Percentiles rank a stretch among this genome's conserved stretches.
Conservation (phyloP, 2,888 invertebrate genomes). For the Drosophila anceps region DNA sequence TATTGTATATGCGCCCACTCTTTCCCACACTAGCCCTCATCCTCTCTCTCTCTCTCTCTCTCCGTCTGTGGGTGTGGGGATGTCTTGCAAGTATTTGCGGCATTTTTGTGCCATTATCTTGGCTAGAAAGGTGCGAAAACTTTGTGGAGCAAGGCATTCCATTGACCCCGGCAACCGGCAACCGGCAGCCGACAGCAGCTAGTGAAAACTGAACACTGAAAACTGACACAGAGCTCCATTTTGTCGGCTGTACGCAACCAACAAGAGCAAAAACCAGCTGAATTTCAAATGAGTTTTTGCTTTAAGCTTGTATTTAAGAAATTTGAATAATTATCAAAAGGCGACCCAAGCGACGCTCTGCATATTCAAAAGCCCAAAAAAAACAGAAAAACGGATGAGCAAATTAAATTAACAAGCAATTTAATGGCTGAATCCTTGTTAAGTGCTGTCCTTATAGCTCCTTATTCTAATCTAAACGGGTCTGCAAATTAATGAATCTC, state of each 20-base stretch:
- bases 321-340: slow-evolving; percentile 19
- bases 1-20: neutral
- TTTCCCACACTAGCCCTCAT: neutral
- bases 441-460: neutral
- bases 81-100: slow-evolving; percentile 63
- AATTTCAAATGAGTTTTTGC: slow-evolving; percentile 17
- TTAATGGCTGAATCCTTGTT: neutral
- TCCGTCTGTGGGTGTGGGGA: no score
- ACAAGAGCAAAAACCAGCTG: slow-evolving; percentile 4
- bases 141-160: slow-evolving; percentile 36
- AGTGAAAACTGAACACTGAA: slow-evolving; percentile 6
- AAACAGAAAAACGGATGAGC: neutral
- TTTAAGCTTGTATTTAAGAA: slow-evolving; percentile 9
- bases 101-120: slow-evolving; percentile 69
- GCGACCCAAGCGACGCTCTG: slow-evolving; percentile 7
- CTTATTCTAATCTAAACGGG: neutral
- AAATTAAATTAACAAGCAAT: slow-evolving; percentile 31
- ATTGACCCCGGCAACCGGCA: slow-evolving; percentile 36
- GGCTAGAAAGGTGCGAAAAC: slow-evolving; percentile 64
- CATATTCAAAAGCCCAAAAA: neutral
- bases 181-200: neutral
- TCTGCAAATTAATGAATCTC: neutral
- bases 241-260: slow-evolving; percentile 1
- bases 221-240: slow-evolving; percentile 19
- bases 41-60: neutral